Evolutionary conservation across 2,113 vertebrate genomes (phyloP).

Genomic region (Paraplagusia blochii): DNA sequence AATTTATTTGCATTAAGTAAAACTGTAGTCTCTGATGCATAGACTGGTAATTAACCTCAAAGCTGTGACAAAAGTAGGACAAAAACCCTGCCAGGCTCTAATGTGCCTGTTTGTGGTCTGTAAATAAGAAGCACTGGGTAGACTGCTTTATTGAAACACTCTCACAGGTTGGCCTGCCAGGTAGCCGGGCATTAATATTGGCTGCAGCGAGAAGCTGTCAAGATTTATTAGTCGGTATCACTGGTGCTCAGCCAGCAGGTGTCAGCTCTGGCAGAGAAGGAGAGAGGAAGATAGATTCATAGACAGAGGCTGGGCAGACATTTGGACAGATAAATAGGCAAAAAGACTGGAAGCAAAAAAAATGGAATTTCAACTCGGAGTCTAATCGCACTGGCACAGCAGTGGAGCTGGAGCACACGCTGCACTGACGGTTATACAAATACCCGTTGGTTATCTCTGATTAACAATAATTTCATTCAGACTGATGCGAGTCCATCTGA

Average conservation of each 20-base stretch:
- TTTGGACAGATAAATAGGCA: conserved; percentile 30
- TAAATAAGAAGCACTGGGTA: conserved; percentile 66
- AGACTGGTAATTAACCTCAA: conserved; percentile 55
- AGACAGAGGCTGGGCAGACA: conserved; percentile 25
- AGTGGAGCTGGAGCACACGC: too few relatives aligned
- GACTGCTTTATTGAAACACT: conserved; percentile 68
- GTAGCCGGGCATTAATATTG: conserved; percentile 69
- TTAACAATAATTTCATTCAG: too few relatives aligned
- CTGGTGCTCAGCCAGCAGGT: conserved; percentile 68
- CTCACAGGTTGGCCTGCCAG: conserved; percentile 65
- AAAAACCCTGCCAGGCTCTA: conserved; percentile 60
- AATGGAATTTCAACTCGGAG: not conserved
- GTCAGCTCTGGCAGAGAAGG: conserved; percentile 61
- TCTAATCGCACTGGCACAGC: too few relatives aligned
- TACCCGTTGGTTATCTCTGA: too few relatives aligned
- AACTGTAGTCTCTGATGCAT: conserved; percentile 14
- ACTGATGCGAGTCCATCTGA: too few relatives aligned
- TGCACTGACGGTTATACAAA: too few relatives aligned
- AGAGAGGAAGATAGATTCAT: conserved; percentile 42
- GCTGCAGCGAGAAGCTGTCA: conserved; percentile 62
- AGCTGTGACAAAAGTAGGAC: conserved; percentile 42
- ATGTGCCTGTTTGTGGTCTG: conserved; percentile 62
- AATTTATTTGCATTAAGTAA: conserved; percentile 23
- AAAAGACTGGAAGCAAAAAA: conserved; percentile 22
- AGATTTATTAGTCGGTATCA: conserved; percentile 72